Percentiles rank a stretch among this genome's conserved stretches.
Conservation (phyloP, 2,797 vertebrate species). For the Onychomys arenicola region DNA sequence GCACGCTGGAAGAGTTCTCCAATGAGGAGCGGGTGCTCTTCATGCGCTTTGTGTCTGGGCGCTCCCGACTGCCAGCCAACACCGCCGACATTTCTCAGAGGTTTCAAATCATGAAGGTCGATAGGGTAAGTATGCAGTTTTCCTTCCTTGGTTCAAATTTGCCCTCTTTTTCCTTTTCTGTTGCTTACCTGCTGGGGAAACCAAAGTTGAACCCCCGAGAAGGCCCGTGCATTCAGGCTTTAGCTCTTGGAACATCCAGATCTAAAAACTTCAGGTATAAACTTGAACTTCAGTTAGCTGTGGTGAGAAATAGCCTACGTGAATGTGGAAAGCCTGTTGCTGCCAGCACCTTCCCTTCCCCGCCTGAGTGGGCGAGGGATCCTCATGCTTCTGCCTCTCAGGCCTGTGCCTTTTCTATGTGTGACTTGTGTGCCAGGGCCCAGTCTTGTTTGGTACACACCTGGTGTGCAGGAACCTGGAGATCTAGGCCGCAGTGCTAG, state of each 20-base stretch:
- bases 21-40: conserved; percentile 92
- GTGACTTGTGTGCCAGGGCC: background rate
- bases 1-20: conserved; percentile 91
- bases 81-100: conserved; percentile 92
- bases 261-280: background rate
- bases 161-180: background rate
- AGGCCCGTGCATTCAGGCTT: background rate
- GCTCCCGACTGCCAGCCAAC: conserved; percentile 91
- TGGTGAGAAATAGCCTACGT: background rate
- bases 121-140: conserved; percentile 87
- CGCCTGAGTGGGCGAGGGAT: background rate
- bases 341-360: background rate
- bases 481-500: accelerated
- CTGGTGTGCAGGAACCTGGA: background rate
- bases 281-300: background rate
- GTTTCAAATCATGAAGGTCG: conserved; percentile 93
- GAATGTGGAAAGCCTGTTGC: background rate
- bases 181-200: background rate
- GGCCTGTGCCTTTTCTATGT: background rate
- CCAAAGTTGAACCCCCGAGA: background rate
- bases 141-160: background rate
- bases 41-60: conserved; percentile 92
- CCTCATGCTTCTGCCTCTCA: background rate
- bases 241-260: background rate
- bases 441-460: background rate